These are phyloP conservation scores for Nebria ingens DNA, from an alignment of 1,140 invertebrate genomes.

Conservation along the genomic window DNA sequence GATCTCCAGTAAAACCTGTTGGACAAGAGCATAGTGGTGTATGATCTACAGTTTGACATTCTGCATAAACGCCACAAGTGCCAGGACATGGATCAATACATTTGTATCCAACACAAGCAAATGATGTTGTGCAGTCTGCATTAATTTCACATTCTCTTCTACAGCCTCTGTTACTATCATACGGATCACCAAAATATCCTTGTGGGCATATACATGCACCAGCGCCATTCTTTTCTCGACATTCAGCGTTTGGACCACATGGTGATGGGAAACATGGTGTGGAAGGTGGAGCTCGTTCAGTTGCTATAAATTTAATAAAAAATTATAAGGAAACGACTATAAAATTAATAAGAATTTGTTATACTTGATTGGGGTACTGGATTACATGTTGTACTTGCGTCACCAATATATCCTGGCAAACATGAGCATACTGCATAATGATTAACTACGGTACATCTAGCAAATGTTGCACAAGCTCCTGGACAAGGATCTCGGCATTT, in stretches of 20 bases:
- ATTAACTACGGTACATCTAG: slow-evolving; percentile 64
- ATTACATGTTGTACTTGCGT: slow-evolving; percentile 56
- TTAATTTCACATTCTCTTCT: slow-evolving; percentile 66
- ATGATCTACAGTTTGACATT: slow-evolving; percentile 62
- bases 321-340: too few relatives aligned
- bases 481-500: slow-evolving; percentile 71
- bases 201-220: slow-evolving; percentile 65
- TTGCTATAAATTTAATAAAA: slow-evolving; percentile 24
- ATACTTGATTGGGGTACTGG: slow-evolving; percentile 37
- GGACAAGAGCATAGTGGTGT: slow-evolving; percentile 67
- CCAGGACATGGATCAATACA: slow-evolving; percentile 67
- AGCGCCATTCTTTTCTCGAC: slow-evolving; percentile 60
- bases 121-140: slow-evolving; percentile 55
- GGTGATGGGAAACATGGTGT: slow-evolving; percentile 62
- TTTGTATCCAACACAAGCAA: slow-evolving; percentile 63
- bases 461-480: slow-evolving; percentile 63
- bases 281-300: slow-evolving; percentile 26
- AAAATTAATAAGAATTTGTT: slow-evolving; percentile 15
- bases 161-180: slow-evolving; percentile 51
- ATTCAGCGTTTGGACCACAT: slow-evolving; percentile 69
- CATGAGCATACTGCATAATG: slow-evolving; percentile 64
- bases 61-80: slow-evolving; percentile 59
- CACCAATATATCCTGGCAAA: slow-evolving; percentile 60
- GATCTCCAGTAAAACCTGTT: slow-evolving; percentile 62
- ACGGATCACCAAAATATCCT: slow-evolving; percentile 68